Conservation (phyloP, 2,888 invertebrate species). For the Dione juno region DNA sequence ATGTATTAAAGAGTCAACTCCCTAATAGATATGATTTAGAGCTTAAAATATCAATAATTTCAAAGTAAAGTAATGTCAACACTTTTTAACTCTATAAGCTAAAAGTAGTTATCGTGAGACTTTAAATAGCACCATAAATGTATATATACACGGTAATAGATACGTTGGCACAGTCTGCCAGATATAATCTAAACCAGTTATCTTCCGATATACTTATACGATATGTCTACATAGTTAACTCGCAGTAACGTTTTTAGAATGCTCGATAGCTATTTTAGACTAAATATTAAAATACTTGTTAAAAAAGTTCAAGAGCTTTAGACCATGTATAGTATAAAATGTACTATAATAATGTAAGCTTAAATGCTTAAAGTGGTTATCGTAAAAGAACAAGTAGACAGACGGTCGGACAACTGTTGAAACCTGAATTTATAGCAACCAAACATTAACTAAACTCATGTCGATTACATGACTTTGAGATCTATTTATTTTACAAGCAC, state of each 20-base stretch:
- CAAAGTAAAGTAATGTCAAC: neutral
- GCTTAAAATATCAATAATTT: neutral
- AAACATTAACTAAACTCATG: conserved; percentile 26
- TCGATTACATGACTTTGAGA: conserved; percentile 42
- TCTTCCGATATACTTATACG: neutral
- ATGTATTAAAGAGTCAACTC: neutral
- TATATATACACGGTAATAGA: neutral
- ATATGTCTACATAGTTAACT: neutral
- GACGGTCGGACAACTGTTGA: conserved; percentile 16
- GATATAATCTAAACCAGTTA: conserved; percentile 16
- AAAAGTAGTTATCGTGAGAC: neutral
- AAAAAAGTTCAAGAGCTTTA: too few relatives aligned
- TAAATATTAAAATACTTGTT: too few relatives aligned
- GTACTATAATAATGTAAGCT: too few relatives aligned
- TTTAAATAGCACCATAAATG: neutral
- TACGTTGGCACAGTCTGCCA: neutral
- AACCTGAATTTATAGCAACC: conserved; percentile 28
- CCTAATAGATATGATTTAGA: neutral
- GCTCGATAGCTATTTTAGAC: neutral
- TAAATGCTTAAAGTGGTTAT: too few relatives aligned
- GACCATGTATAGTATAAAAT: too few relatives aligned
- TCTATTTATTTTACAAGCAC: conserved; percentile 11
- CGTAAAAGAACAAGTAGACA: neutral
- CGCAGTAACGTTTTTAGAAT: neutral
- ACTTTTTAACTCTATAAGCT: too few relatives aligned